Base-by-base conservation (phyloP, 2,113 vertebrate species). In the Piprites chloris region DNA sequence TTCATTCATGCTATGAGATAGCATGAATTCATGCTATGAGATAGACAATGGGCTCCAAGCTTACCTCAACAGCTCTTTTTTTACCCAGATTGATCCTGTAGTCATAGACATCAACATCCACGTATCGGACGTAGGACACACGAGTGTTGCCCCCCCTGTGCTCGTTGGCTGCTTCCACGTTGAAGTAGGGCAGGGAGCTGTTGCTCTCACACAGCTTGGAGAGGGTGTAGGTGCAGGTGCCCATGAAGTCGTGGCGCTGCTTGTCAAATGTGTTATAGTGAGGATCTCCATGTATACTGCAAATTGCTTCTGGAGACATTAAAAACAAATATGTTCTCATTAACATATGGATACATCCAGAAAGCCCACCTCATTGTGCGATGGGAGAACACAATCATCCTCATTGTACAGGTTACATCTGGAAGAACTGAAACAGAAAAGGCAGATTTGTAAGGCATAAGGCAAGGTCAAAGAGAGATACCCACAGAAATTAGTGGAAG, bases 71-170 rank as follows among this genome's bases (percentile, higher is more conserved):
- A 39, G 63, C 30, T 94, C 61, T 87, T 20, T 83, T 90, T 83
- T 97, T 90, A n/a, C 91, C 93, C 47, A 98, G 91, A 14, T 88
- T 94, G 75, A 98, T 96, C 80, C 96, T 96, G 81, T 96, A 71
- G 62, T 78, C 92, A 24, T 89, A 52, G 12, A 97, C 90, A n/a
- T 97, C 83, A 0, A 97, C 5, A 13, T 96, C 92, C 75, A 98
- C 58, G 0, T 96, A 93, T 1, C 0, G 77, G 9, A 98, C 90
- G 2, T 97, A 97, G 52, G 97, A 98, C n/a, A 97, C 97, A 0
- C 3, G 91, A 35, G 95, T 97, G 76, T 96, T 97, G 67, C 85
- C 2, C 79, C 49, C 5, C 44, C 89, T 92, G 75, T 94, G 55
- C 81, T 97, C 96, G 7, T 97, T 97, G 62, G 92, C 94, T 0